A percentile compares a stretch with the other conserved stretches of the same genome.
Conservation (phyloP, 2,888 invertebrate genomes). For the Argyresthia goedartella region DNA sequence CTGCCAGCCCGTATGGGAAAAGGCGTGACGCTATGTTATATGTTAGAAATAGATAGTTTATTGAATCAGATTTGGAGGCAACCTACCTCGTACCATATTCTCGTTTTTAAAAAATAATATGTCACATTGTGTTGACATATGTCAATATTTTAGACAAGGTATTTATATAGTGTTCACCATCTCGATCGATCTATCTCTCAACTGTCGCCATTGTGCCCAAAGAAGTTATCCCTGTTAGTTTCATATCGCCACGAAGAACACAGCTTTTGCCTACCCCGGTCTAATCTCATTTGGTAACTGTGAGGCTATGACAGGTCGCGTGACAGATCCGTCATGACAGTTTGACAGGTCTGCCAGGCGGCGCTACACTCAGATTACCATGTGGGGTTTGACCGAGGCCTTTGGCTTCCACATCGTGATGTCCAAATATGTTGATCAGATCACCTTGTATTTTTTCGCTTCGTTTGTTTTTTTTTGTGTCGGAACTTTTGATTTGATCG, state of each 20-base stretch:
- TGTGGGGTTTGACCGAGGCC: constrained; percentile 83
- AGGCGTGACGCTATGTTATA: too few species aligned
- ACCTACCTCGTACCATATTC: too few species aligned
- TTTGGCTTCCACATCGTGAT: constrained; percentile 56
- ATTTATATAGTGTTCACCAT: too few species aligned
- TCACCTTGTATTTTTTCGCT: constrained; percentile 25
- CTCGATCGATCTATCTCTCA: too few species aligned
- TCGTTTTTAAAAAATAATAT: too few species aligned
- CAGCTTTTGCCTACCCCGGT: constrained; percentile 70
- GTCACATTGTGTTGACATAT: too few species aligned
- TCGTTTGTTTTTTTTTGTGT: constrained; percentile 21
- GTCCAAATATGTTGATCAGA: constrained; percentile 56
- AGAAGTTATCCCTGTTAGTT: too few species aligned
- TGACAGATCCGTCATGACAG: constrained; percentile 19
- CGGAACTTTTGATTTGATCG: constrained; percentile 5
- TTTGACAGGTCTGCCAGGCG: constrained; percentile 18
- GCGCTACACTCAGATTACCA: constrained; percentile 82
- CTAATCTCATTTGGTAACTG: constrained; percentile 99
- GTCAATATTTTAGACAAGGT: too few species aligned
- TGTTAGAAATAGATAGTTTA: too few species aligned
- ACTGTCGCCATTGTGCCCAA: too few species aligned
- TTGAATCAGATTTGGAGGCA: too few species aligned
- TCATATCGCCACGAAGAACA: not conserved
- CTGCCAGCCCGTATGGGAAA: too few species aligned
- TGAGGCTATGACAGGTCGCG: constrained; percentile 75